These are phyloP conservation scores for Psilopogon haemacephalus DNA, from an alignment of 2,113 vertebrate genomes.

Conservation along the genomic window DNA sequence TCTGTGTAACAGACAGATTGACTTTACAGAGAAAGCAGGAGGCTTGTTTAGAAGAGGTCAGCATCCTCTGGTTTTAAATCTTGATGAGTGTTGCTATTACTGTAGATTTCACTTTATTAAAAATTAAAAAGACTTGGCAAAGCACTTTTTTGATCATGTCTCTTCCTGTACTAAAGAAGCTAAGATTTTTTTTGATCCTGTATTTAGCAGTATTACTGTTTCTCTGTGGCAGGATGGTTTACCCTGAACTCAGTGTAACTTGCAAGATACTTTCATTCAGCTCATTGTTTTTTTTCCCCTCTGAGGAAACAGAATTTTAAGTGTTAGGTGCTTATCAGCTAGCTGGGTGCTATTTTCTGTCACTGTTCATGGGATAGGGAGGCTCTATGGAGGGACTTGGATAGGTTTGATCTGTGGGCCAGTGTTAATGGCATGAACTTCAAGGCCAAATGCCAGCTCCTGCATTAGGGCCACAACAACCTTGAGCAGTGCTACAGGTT, in stretches of 20 bases:
- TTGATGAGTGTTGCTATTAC: neutral
- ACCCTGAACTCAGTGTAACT: neutral
- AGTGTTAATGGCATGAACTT: no score
- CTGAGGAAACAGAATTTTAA: neutral
- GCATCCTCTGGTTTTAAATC: neutral
- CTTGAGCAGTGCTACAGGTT: no score
- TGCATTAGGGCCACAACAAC: no score
- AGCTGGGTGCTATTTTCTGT: neutral
- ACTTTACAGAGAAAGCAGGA: neutral
- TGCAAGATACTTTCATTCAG: neutral
- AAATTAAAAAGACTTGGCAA: neutral
- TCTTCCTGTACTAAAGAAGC: neutral
- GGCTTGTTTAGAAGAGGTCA: neutral
- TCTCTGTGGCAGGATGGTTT: neutral
- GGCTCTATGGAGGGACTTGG: no score
- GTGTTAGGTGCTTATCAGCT: neutral
- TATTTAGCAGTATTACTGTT: neutral
- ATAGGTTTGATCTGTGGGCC: no score
- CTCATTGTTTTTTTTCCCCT: neutral
- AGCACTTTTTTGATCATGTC: neutral
- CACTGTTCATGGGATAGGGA: neutral
- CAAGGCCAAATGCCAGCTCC: no score
- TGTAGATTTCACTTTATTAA: conserved; percentile 39
- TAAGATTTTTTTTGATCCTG: neutral
- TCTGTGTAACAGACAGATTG: neutral